These are phyloP conservation scores for Melolontha melolontha DNA, from an alignment of 2,888 invertebrate genomes.

Conservation along the genomic window DNA sequence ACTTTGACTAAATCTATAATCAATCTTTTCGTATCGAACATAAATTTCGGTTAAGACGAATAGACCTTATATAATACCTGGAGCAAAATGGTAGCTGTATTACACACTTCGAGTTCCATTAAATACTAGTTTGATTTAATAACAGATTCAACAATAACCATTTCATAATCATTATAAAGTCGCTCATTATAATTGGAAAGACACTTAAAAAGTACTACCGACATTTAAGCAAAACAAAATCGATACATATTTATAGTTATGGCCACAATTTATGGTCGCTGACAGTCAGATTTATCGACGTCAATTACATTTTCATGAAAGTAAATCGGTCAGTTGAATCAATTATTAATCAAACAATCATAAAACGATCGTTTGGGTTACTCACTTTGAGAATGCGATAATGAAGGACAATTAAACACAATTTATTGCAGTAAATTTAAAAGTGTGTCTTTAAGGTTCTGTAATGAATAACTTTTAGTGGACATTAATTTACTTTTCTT, in stretches of 20 bases:
- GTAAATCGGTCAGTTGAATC: slow-evolving; percentile 4
- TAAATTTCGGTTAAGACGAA: slow-evolving; percentile 38
- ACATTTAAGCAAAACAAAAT: slow-evolving; percentile 20
- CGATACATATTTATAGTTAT: slow-evolving; percentile 22
- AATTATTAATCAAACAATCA: slow-evolving; percentile 11
- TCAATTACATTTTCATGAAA: slow-evolving; percentile 31
- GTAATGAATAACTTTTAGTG: slow-evolving; percentile 3
- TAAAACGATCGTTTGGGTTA: neutral
- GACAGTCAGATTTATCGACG: slow-evolving; percentile 18
- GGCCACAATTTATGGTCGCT: slow-evolving; percentile 9
- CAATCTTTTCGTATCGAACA: slow-evolving; percentile 39
- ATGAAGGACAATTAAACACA: slow-evolving; percentile 25
- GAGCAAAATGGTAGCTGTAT: slow-evolving; percentile 27
- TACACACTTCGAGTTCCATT: slow-evolving; percentile 31
- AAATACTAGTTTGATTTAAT: slow-evolving; percentile 31
- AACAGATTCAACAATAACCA: slow-evolving; percentile 16
- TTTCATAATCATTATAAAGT: slow-evolving; percentile 26
- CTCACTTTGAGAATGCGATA: neutral
- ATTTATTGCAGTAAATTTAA: slow-evolving; percentile 18
- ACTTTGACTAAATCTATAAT: slow-evolving; percentile 34
- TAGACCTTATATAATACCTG: slow-evolving; percentile 30
- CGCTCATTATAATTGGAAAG: slow-evolving; percentile 29
- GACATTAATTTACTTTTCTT: neutral
- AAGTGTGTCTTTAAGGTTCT: slow-evolving; percentile 16
- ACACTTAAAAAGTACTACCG: slow-evolving; percentile 32